phyloP scores from a whole-genome alignment of 2,888 invertebrate genomes.

The Congeria kusceri region DNA sequence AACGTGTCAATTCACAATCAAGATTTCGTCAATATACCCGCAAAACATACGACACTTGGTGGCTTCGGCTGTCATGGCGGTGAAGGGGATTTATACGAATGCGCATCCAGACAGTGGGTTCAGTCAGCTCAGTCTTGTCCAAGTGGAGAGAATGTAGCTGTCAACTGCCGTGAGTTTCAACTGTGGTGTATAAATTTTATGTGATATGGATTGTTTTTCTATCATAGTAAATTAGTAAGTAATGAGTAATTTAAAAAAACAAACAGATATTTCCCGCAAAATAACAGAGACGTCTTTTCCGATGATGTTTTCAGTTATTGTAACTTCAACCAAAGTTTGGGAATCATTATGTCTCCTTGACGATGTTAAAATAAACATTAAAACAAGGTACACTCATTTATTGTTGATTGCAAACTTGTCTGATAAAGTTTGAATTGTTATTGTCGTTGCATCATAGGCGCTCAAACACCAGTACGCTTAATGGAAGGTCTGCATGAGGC shows the following conservation, averaged over 20 bases:
- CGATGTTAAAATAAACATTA: too few relatives aligned
- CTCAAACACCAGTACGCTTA: not conserved
- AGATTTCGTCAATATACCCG: not conserved
- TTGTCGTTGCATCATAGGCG: not conserved
- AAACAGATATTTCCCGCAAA: too few relatives aligned
- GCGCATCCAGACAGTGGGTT: constrained; percentile 9
- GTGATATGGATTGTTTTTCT: too few relatives aligned
- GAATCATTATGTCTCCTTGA: too few relatives aligned
- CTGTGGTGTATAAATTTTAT: too few relatives aligned
- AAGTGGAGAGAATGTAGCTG: not conserved
- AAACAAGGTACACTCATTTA: too few relatives aligned
- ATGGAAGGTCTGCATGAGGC: too few relatives aligned
- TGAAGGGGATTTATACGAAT: constrained; percentile 15
- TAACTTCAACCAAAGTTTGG: too few relatives aligned
- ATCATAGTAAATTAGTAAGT: too few relatives aligned
- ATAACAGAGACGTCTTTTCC: too few relatives aligned
- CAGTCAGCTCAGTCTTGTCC: not conserved
- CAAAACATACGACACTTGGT: not conserved
- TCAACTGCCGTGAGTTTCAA: constrained; percentile 28
- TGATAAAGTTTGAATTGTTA: not conserved
- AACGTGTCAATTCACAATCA: not conserved
- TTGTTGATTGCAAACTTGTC: not conserved
- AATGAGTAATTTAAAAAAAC: too few relatives aligned
- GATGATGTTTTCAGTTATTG: too few relatives aligned
- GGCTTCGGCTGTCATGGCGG: constrained; percentile 11